A percentile compares a stretch with the other conserved stretches of the same genome.
Conservation (phyloP, 2,888 invertebrate species). For the Therioaphis trifolii region DNA sequence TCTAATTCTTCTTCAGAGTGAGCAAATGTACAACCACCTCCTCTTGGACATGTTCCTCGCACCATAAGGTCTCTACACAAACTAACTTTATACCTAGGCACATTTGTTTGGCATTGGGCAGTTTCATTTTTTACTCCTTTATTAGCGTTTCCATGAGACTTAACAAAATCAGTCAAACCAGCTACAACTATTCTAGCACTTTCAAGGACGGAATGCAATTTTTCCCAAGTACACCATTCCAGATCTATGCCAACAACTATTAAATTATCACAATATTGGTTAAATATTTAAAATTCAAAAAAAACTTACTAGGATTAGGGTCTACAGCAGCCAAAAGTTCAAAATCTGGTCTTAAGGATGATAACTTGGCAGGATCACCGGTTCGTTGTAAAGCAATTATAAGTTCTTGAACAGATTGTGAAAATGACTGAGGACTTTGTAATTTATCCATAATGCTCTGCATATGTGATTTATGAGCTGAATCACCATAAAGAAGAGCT, state of each 20-base stretch:
- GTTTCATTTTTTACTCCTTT: conserved; percentile 59
- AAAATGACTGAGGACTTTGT: conserved; percentile 93
- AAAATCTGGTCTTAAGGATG: conserved; percentile 81
- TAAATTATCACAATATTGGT: conserved; percentile 17
- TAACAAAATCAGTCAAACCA: conserved; percentile 82
- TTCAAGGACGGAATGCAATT: conserved; percentile 76
- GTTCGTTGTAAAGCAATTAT: conserved; percentile 90
- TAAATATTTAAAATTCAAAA: conserved; percentile 33
- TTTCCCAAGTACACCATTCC: conserved; percentile 75
- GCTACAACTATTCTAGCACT: conserved; percentile 79
- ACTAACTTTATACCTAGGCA: conserved; percentile 67
- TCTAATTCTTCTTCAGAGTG: conserved; percentile 92
- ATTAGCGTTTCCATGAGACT: conserved; percentile 77
- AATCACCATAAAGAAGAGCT: conserved; percentile 93
- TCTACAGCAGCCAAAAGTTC: conserved; percentile 89
- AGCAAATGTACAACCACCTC: conserved; percentile 89
- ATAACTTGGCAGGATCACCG: conserved; percentile 85
- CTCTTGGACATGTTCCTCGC: conserved; percentile 85
- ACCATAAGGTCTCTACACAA: conserved; percentile 88
- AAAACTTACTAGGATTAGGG: conserved; percentile 78
- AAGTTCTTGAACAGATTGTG: conserved; percentile 87
- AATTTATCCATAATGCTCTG: conserved; percentile 91
- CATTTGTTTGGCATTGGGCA: conserved; percentile 50
- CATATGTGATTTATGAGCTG: conserved; percentile 96
- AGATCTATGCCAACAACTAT: conserved; percentile 70